Percentiles rank a stretch among this genome's conserved stretches.
phyloP scores from a whole-genome alignment of 2,888 invertebrate genomes.

The Pelosia muscerda region DNA sequence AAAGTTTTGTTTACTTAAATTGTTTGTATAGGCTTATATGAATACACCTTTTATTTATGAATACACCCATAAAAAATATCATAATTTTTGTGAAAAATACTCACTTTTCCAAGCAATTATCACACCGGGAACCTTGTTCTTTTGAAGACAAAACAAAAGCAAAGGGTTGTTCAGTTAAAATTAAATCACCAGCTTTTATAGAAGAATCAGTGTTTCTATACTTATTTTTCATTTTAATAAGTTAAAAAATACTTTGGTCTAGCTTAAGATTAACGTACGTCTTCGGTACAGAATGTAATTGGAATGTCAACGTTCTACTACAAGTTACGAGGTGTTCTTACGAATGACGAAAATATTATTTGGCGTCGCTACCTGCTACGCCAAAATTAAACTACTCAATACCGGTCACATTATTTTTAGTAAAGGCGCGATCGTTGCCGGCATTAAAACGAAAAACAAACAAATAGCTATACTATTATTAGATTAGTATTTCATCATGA shows the following conservation, averaged over 20 bases:
- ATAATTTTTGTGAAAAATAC: slow-evolving; percentile 41
- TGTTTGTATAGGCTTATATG: not conserved
- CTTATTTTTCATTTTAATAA: slow-evolving; percentile 78
- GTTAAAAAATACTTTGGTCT: slow-evolving; percentile 4
- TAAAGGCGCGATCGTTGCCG: slow-evolving; percentile 66
- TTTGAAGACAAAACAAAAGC: slow-evolving; percentile 90
- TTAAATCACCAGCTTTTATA: slow-evolving; percentile 89
- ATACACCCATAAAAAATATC: not conserved
- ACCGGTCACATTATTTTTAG: slow-evolving; percentile 83
- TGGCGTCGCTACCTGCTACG: slow-evolving; percentile 74
- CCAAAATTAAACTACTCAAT: slow-evolving; percentile 75
- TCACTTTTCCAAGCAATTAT: slow-evolving; percentile 92
- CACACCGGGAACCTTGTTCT: slow-evolving; percentile 90
- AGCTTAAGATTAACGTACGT: slow-evolving; percentile 42
- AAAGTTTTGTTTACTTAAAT: not conserved
- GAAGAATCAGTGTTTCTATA: slow-evolving; percentile 70
- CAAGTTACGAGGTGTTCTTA: slow-evolving; percentile 58
- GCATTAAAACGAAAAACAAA: slow-evolving; percentile 71
- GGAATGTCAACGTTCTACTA: slow-evolving; percentile 65
- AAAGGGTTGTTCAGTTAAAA: slow-evolving; percentile 92
- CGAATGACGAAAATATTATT: slow-evolving; percentile 72
- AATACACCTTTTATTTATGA: not conserved
- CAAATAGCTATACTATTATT: slow-evolving; percentile 63
- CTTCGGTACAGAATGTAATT: slow-evolving; percentile 60
- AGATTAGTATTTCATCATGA: slow-evolving; percentile 48